phyloP scores from a whole-genome alignment of 2,888 invertebrate species.

The Orchesella flavescens region DNA sequence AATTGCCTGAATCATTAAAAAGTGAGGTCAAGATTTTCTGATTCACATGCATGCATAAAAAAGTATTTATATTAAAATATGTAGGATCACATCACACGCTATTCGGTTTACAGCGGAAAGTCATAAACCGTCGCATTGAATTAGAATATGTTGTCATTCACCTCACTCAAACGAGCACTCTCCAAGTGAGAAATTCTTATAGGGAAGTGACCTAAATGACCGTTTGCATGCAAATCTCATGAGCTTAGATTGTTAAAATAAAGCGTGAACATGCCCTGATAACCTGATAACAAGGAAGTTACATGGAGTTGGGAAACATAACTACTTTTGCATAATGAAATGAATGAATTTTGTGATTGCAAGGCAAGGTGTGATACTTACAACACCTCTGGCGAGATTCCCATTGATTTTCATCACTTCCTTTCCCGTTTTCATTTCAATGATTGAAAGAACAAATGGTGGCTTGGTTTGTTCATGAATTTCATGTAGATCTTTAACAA shows the following conservation, averaged over 20 bases:
- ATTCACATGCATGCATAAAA: neutral
- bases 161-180: neutral
- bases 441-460: constrained; percentile 63
- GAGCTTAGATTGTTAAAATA: neutral
- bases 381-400: constrained; percentile 60
- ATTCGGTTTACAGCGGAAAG: neutral
- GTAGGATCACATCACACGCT: no score
- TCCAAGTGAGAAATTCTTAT: neutral
- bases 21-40: no score
- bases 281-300: neutral
- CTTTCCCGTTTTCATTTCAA: constrained; percentile 66
- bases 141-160: neutral
- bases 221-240: constrained; percentile 3
- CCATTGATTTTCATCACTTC: constrained; percentile 66
- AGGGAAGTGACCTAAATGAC: constrained; percentile 12
- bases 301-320: neutral
- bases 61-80: neutral
- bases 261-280: constrained; percentile 12
- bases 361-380: constrained; percentile 37
- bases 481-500: constrained; percentile 58
- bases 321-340: neutral
- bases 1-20: no score
- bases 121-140: neutral
- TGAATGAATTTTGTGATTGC: neutral
- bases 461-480: constrained; percentile 57